phyloP scores from a whole-genome alignment of 2,113 vertebrate genomes.

The Planiliza haematocheilus region DNA sequence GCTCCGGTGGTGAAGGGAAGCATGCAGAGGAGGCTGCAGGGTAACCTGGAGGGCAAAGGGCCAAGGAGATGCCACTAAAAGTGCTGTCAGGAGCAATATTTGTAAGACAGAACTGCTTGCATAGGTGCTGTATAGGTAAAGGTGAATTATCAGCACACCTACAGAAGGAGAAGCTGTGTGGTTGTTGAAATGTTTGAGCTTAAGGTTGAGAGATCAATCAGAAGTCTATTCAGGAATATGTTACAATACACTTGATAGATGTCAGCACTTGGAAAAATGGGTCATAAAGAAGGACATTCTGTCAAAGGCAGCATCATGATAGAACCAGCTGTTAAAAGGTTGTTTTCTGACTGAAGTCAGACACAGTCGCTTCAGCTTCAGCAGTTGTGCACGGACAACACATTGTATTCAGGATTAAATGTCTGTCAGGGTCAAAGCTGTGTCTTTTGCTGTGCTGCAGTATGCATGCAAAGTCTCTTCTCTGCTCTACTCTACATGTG shows the following conservation, averaged over 20 bases:
- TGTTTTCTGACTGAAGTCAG: slow-evolving; percentile 15
- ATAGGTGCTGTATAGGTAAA: slow-evolving; percentile 1
- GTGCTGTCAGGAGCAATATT: slow-evolving; percentile 41
- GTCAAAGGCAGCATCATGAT: slow-evolving; percentile 1
- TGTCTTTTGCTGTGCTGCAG: not conserved
- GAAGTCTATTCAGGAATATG: slow-evolving; percentile 18
- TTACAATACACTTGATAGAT: slow-evolving; percentile 14
- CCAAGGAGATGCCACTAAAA: slow-evolving; percentile 16
- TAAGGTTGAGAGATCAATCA: not conserved
- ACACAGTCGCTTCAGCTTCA: slow-evolving; percentile 28
- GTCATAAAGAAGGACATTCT: slow-evolving; percentile 16
- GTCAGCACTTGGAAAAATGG: slow-evolving; percentile 31
- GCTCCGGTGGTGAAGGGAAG: slow-evolving; percentile 1
- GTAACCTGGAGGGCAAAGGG: slow-evolving; percentile 1
- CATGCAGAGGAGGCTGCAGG: not conserved
- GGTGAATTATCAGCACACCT: slow-evolving; percentile 3
- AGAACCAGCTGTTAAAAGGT: slow-evolving; percentile 13
- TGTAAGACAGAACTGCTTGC: not conserved
- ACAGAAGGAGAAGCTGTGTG: slow-evolving; percentile 20
- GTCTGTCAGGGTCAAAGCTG: not conserved
- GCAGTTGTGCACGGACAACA: slow-evolving; percentile 13
- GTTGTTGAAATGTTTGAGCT: not conserved
- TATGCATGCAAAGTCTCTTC: slow-evolving; percentile 1
- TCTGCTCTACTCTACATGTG: slow-evolving; percentile 2
- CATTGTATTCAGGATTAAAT: slow-evolving; percentile 12